Percentiles rank a stretch among this genome's conserved stretches.
Conservation (phyloP, 2,888 invertebrate species). For the Epistrophella euchroma region DNA sequence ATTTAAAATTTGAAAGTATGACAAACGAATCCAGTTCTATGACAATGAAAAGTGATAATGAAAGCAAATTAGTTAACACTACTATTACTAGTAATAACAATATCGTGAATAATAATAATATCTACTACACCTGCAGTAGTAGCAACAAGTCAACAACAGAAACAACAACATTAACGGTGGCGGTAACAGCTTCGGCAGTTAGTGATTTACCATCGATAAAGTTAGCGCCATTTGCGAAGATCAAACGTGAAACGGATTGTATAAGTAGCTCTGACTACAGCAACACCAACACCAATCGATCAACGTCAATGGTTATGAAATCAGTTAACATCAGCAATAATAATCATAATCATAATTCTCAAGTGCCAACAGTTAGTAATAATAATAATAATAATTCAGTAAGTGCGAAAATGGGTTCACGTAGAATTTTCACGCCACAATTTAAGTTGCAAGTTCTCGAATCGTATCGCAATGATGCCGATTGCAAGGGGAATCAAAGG, state of each 20-base stretch:
- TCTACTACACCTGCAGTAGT: constrained; percentile 58
- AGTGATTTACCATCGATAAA: constrained; percentile 71
- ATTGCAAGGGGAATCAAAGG: constrained; percentile 95
- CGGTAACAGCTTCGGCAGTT: constrained; percentile 67
- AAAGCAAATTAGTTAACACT: constrained; percentile 73
- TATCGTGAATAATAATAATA: constrained; percentile 51
- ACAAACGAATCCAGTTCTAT: constrained; percentile 75
- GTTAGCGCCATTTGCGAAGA: constrained; percentile 74
- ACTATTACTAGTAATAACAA: constrained; percentile 44
- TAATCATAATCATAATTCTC: constrained; percentile 73
- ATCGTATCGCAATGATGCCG: constrained; percentile 93
- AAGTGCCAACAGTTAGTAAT: constrained; percentile 70
- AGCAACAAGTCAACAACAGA: constrained; percentile 47
- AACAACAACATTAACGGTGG: constrained; percentile 59
- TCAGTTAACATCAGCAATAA: constrained; percentile 43
- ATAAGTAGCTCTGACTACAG: constrained; percentile 30
- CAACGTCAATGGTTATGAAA: constrained; percentile 62
- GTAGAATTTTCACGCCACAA: constrained; percentile 94
- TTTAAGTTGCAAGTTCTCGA: constrained; percentile 95
- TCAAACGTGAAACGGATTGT: constrained; percentile 67
- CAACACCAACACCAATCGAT: constrained; percentile 21
- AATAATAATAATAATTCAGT: constrained; percentile 64
- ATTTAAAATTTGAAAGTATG: constrained; percentile 63
- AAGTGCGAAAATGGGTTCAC: constrained; percentile 88
- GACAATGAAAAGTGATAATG: constrained; percentile 77